Conservation (phyloP, 2,888 invertebrate species). For the Drosophila multiciliata region DNA sequence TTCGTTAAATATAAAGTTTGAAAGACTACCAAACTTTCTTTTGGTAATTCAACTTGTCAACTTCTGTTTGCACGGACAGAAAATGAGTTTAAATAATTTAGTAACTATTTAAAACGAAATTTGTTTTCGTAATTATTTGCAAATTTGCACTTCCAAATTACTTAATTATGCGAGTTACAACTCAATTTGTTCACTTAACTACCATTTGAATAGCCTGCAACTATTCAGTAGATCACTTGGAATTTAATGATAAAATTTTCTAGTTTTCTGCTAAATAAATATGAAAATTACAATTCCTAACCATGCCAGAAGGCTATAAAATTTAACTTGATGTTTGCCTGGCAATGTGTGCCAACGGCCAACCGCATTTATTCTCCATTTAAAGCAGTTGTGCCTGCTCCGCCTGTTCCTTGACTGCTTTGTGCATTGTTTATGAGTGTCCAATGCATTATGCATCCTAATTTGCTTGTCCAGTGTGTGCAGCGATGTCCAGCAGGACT, state of each 20-base stretch:
- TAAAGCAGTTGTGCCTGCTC: conserved; percentile 3
- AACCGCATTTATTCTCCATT: conserved; percentile 39
- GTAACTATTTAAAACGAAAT: not conserved
- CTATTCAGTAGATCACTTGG: not conserved
- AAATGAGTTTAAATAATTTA: not conserved
- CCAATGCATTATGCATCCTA: conserved; percentile 8
- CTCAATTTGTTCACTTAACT: not conserved
- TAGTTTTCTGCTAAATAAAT: conserved; percentile 22
- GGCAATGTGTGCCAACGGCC: conserved; percentile 9
- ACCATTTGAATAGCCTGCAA: not conserved
- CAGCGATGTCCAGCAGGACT: conserved; percentile 10
- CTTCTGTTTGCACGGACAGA: not conserved
- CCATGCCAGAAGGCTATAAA: conserved; percentile 31
- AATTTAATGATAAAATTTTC: not conserved
- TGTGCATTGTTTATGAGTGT: conserved; percentile 18
- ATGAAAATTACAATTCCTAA: conserved; percentile 23
- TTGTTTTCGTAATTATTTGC: not conserved
- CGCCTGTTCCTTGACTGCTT: conserved; percentile 3
- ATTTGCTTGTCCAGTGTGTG: conserved; percentile 21
- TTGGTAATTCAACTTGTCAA: not conserved
- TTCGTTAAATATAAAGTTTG: not conserved
- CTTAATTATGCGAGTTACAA: not conserved
- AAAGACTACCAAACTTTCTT: not conserved
- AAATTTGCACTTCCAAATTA: not conserved
- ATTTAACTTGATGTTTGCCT: conserved; percentile 28